A percentile compares a stretch with the other conserved stretches of the same genome.
phyloP scores from a whole-genome alignment of 2,888 invertebrate species.

The Emmelina monodactyla region DNA sequence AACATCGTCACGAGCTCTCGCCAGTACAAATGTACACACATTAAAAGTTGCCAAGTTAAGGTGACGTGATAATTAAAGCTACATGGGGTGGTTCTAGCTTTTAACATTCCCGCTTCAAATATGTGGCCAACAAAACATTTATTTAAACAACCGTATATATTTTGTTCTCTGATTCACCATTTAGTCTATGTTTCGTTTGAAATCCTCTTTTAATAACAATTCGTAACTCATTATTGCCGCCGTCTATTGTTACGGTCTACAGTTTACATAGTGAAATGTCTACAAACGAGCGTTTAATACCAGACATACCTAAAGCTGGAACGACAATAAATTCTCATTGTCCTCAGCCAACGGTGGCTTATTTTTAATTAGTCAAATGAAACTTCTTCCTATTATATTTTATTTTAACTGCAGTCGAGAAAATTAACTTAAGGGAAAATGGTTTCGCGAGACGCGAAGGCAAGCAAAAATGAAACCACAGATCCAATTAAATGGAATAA shows the following conservation, averaged over 20 bases:
- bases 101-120: no score
- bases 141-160: no score
- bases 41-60: constrained; percentile 55
- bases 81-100: constrained; percentile 27
- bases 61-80: constrained; percentile 45
- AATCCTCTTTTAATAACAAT: constrained; percentile 25
- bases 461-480: constrained; percentile 36
- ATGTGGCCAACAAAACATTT: no score
- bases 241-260: constrained; percentile 26
- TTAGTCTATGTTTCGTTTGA: constrained; percentile 17
- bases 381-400: constrained; percentile 56
- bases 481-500: constrained; percentile 49
- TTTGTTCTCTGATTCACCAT: background rate
- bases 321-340: constrained; percentile 47
- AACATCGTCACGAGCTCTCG: constrained; percentile 36
- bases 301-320: constrained; percentile 34
- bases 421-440: background rate
- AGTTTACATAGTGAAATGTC: constrained; percentile 24
- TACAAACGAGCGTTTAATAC: constrained; percentile 35
- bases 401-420: constrained; percentile 32
- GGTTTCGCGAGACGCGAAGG: constrained; percentile 22
- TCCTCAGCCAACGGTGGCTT: constrained; percentile 43
- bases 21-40: constrained; percentile 52
- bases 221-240: constrained; percentile 28
- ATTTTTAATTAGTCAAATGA: constrained; percentile 62